Evolutionary conservation across 2,113 vertebrate genomes (phyloP).

Genomic region (Nothocercus nigrocapillus): DNA sequence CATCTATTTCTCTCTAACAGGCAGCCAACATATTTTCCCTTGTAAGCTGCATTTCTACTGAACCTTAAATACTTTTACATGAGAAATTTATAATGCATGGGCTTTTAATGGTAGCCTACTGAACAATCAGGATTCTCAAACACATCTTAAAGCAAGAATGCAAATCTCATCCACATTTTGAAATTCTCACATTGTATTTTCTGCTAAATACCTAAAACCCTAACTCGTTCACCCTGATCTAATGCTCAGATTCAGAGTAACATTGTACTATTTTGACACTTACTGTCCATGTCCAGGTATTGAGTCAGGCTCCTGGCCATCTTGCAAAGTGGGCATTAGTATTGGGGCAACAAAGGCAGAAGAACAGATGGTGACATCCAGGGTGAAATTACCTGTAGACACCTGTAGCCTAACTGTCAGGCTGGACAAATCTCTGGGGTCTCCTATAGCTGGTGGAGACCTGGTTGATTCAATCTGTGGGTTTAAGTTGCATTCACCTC

Average conservation of each 20-base stretch:
- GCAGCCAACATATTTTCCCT: background rate
- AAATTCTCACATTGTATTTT: background rate
- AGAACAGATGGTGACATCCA: background rate
- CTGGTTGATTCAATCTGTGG: background rate
- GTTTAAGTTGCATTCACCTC: background rate
- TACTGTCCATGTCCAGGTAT: background rate
- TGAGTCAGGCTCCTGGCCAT: background rate
- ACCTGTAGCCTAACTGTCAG: background rate
- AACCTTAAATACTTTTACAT: background rate
- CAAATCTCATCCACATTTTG: background rate
- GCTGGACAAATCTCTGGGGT: background rate
- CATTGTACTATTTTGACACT: background rate
- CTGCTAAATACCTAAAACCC: background rate
- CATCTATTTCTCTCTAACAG: background rate
- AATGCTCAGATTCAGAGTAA: background rate
- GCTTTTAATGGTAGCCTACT: slow-evolving; percentile 23
- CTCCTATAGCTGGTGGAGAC: rapidly evolving
- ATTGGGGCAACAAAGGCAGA: background rate
- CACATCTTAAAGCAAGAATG: slow-evolving; percentile 38
- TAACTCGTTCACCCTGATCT: background rate
- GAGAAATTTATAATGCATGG: background rate
- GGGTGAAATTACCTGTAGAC: rapidly evolving
- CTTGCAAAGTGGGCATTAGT: background rate
- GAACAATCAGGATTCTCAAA: slow-evolving; percentile 57
- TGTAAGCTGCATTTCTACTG: background rate